Evolutionary conservation across 2,113 vertebrate species (phyloP), one percentile per base, ranked within the genome.

Genomic region (Myiozetetes cayanensis): DNA sequence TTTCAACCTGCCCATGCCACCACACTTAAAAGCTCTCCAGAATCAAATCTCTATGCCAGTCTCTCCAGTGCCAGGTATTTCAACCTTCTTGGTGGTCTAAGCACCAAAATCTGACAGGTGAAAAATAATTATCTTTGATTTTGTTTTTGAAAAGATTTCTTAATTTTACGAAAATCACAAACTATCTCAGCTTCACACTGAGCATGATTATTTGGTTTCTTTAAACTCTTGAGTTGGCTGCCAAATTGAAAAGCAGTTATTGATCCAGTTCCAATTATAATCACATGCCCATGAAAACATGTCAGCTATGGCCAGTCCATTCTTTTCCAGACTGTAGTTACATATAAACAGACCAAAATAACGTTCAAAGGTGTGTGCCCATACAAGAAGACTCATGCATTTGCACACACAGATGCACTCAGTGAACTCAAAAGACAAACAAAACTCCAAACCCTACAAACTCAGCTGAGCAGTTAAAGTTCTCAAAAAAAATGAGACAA

Each of bases 1-100:
- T 97, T 98, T 97, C 96, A 97, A 96, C 96, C 91, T 96, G 94
- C 90, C 82, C 84, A 66, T 83, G 81, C 92, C 92, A 94, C 95
- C 88, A 93, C 70, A 77, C 89, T 82, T 91, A 94, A 94, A 92
- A 93, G 87, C 92, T 95, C 65, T 91, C 68, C 56, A 83, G 92
- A 91, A 71, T 74, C 31, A n/a, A 85, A 85, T 63, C 86, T 93
- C 67, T 76, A 31, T 67, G 78, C 67, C 58, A 76, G 84, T 33
- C 17, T 52, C 71, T 62, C 86, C 73, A 70, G 53, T 84, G 65
- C 30, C 88, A 95, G 85, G 50, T 87, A 73, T 78, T 92, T 30
- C 41, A 68, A 6, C 22, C 75, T 55, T 39, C 53, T 61, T 20
- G 61, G 61, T 63, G 61, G 61, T 27, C 67, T 75, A 75, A 74